phyloP scores from a whole-genome alignment of 2,113 vertebrate genomes.

The Silurus glanis region DNA sequence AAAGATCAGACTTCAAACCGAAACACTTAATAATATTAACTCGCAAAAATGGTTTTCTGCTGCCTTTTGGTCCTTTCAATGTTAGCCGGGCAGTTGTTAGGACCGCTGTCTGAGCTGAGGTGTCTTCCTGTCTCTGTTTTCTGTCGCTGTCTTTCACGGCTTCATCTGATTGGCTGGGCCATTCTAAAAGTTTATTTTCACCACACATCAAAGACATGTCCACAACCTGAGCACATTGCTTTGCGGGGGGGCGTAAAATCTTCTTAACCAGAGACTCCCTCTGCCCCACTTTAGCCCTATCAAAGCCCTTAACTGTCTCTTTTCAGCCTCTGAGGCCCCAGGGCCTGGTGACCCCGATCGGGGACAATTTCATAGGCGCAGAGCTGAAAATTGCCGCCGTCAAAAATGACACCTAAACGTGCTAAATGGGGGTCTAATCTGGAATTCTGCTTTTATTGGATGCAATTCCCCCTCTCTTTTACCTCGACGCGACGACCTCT shows the following conservation, averaged over 20 bases:
- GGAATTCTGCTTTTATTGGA: conserved; percentile 34
- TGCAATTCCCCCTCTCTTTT: background rate
- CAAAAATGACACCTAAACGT: conserved; percentile 56
- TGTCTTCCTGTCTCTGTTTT: background rate
- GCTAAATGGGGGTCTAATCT: conserved; percentile 50
- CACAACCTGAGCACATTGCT: conserved; percentile 20
- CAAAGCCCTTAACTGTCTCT: conserved; percentile 51
- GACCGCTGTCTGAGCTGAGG: background rate
- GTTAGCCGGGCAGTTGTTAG: background rate
- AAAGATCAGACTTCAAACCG: background rate
- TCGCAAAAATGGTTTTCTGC: background rate
- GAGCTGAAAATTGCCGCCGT: conserved; percentile 55
- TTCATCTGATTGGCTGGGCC: background rate
- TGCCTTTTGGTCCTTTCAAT: background rate
- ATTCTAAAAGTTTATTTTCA: conserved; percentile 43
- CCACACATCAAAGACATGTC: conserved; percentile 47
- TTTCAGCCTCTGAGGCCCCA: conserved; percentile 40
- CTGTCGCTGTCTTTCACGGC: background rate
- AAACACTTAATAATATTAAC: background rate
- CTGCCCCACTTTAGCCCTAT: conserved; percentile 42
- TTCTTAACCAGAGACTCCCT: conserved; percentile 49
- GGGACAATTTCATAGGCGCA: conserved; percentile 43
- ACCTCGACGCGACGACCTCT: background rate
- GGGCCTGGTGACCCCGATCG: conserved; percentile 23
- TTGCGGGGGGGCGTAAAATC: conserved; percentile 49